A percentile compares a stretch with the other conserved stretches of the same genome.
Evolutionary conservation across 2,888 invertebrate genomes (phyloP).

Genomic region (Lasioglossum morio): DNA sequence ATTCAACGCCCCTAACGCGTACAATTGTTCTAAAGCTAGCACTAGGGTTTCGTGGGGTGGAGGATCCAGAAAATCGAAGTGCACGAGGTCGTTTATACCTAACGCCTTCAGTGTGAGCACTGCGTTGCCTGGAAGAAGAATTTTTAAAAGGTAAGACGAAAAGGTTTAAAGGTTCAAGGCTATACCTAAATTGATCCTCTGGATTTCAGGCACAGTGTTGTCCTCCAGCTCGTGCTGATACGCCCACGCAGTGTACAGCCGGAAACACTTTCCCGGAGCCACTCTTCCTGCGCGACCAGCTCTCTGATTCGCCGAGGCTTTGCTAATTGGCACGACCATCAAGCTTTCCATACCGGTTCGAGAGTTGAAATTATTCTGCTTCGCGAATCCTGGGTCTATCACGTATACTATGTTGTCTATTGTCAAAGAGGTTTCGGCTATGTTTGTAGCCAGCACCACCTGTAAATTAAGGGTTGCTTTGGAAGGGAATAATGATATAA

Average conservation of each 20-base stretch:
- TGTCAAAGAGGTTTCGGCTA: constrained; percentile 99
- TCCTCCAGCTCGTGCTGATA: constrained; percentile 99
- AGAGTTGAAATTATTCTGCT: constrained; percentile 99
- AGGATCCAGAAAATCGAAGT: constrained; percentile 99
- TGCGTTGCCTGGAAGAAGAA: constrained; percentile 90
- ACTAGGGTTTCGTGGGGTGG: constrained; percentile 97
- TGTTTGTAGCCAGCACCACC: constrained; percentile 98
- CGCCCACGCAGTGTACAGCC: constrained; percentile 99
- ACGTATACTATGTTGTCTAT: constrained; percentile 99
- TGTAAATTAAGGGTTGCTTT: constrained; percentile 64
- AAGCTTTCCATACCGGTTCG: constrained; percentile 99
- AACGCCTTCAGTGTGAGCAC: constrained; percentile 98
- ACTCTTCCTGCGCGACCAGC: constrained; percentile 93
- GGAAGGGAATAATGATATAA: background rate
- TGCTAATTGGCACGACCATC: constrained; percentile 99
- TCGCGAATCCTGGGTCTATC: constrained; percentile 99
- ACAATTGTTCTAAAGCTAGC: constrained; percentile 97
- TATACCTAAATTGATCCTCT: constrained; percentile 94
- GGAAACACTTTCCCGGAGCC: constrained; percentile 98
- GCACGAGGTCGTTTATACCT: constrained; percentile 98
- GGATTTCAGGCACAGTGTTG: constrained; percentile 99
- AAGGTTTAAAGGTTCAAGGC: background rate
- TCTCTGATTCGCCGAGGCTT: constrained; percentile 98
- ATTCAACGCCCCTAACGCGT: constrained; percentile 98
- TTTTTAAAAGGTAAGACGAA: background rate